phyloP scores from a whole-genome alignment of 2,888 invertebrate genomes.

The Rhingia campestris region DNA sequence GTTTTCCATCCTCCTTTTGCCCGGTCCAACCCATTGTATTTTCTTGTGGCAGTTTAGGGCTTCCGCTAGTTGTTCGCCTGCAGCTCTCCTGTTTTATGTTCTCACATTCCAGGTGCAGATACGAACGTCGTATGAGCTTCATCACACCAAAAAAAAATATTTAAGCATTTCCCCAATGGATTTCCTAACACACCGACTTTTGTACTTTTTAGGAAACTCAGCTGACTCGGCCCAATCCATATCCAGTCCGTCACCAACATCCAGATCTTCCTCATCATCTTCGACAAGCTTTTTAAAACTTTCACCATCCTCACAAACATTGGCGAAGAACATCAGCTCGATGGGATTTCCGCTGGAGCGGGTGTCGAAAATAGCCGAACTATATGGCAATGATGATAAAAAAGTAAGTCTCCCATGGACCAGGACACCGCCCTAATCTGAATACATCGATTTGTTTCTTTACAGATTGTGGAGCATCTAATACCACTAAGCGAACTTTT shows the following conservation, averaged over 20 bases:
- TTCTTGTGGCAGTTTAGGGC: no score
- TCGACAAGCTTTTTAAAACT: slow-evolving; percentile 78
- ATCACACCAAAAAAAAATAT: no score
- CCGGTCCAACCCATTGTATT: no score
- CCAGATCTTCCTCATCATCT: slow-evolving; percentile 40
- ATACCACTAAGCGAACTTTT: slow-evolving; percentile 90
- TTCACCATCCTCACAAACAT: slow-evolving; percentile 85
- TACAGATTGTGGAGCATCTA: slow-evolving; percentile 91
- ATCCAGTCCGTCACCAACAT: slow-evolving; percentile 38
- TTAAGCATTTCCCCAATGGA: no score
- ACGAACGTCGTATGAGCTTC: no score
- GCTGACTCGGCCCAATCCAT: slow-evolving; percentile 64
- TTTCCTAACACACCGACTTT: no score
- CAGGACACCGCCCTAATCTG: not conserved
- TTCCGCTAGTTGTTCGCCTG: no score
- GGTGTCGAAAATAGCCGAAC: slow-evolving; percentile 90
- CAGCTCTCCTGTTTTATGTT: no score
- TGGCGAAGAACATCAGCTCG: slow-evolving; percentile 89
- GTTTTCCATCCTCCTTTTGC: no score
- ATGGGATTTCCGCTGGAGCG: slow-evolving; percentile 95
- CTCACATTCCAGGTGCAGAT: no score
- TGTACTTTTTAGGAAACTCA: slow-evolving; percentile 53
- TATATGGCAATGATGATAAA: slow-evolving; percentile 92
- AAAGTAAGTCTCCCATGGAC: slow-evolving; percentile 85
- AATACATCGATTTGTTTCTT: slow-evolving; percentile 67